Evolutionary conservation across 2,888 invertebrate species (phyloP).

Genomic region (Oxyteleia sp.): DNA sequence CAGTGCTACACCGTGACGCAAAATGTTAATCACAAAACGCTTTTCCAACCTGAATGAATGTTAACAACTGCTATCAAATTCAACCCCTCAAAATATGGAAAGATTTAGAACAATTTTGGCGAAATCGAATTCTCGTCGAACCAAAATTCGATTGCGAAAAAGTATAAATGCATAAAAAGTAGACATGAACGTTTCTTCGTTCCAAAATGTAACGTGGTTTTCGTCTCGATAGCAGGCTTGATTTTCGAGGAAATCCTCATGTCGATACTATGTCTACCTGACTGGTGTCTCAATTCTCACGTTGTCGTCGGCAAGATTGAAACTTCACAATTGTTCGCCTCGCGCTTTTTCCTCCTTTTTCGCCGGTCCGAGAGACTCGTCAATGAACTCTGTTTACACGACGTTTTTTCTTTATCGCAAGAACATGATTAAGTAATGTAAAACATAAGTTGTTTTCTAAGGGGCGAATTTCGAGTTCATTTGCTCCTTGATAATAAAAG

Average conservation of each 20-base stretch:
- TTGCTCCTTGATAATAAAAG: not conserved
- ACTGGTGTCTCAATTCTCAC: slow-evolving; percentile 81
- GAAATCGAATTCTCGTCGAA: slow-evolving; percentile 11
- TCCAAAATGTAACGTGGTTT: slow-evolving; percentile 67
- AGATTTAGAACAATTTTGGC: slow-evolving; percentile 39
- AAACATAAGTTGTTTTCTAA: slow-evolving; percentile 47
- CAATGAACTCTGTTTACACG: slow-evolving; percentile 61
- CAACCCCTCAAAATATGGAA: slow-evolving; percentile 14
- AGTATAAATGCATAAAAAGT: slow-evolving; percentile 61
- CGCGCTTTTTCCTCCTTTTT: slow-evolving; percentile 46
- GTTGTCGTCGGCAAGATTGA: slow-evolving; percentile 75
- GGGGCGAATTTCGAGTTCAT: slow-evolving; percentile 1
- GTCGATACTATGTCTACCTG: slow-evolving; percentile 77
- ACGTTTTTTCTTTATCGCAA: slow-evolving; percentile 31
- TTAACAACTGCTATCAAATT: too few relatives aligned
- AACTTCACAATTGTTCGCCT: slow-evolving; percentile 73
- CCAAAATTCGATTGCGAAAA: slow-evolving; percentile 48
- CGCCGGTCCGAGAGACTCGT: slow-evolving; percentile 35
- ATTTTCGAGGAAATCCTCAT: slow-evolving; percentile 76
- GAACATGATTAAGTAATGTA: slow-evolving; percentile 61
- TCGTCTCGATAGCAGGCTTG: slow-evolving; percentile 69
- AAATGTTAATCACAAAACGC: too few relatives aligned
- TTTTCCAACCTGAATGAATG: too few relatives aligned
- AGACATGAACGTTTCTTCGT: slow-evolving; percentile 54
- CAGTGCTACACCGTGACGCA: too few relatives aligned